Conservation (phyloP, 2,888 invertebrate species). For the Noctuana brunneofusca region DNA sequence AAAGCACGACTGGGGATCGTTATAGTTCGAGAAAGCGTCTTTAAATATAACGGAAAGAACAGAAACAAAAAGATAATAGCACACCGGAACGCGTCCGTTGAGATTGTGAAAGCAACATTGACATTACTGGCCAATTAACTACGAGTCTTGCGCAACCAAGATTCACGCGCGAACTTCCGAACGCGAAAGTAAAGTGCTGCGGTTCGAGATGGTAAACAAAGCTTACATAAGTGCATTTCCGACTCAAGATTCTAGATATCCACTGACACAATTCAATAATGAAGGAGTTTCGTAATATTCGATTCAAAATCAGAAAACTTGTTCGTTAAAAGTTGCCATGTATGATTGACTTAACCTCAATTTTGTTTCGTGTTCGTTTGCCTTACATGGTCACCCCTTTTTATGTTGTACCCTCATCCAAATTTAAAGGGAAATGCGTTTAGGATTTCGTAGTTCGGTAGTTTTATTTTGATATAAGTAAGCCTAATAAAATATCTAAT, state of each 20-base stretch:
- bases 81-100: conserved; percentile 57
- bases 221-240: conserved; percentile 72
- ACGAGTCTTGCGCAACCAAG: conserved; percentile 60
- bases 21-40: conserved; percentile 32
- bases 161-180: conserved; percentile 44
- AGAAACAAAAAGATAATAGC: conserved; percentile 58
- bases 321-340: conserved; percentile 23
- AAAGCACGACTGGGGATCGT: conserved; percentile 28
- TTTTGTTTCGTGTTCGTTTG: conserved; percentile 27
- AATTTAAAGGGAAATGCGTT: not conserved
- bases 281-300: conserved; percentile 26
- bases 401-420: not conserved
- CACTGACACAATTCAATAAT: conserved; percentile 31
- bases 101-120: conserved; percentile 78
- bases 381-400: conserved; percentile 12
- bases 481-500: no score
- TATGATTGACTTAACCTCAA: conserved; percentile 27
- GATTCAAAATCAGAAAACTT: conserved; percentile 29
- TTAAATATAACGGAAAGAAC: conserved; percentile 33
- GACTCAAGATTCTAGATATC: conserved; percentile 38
- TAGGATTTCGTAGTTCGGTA: conserved; percentile 10
- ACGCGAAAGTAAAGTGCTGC: conserved; percentile 67
- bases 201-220: conserved; percentile 64
- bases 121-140: conserved; percentile 74
- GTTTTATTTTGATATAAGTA: no score